Percentiles rank a stretch among this genome's conserved stretches.
These are phyloP conservation scores for Ectropis grisescens DNA, from an alignment of 1,140 invertebrate genomes.

Conservation along the genomic window DNA sequence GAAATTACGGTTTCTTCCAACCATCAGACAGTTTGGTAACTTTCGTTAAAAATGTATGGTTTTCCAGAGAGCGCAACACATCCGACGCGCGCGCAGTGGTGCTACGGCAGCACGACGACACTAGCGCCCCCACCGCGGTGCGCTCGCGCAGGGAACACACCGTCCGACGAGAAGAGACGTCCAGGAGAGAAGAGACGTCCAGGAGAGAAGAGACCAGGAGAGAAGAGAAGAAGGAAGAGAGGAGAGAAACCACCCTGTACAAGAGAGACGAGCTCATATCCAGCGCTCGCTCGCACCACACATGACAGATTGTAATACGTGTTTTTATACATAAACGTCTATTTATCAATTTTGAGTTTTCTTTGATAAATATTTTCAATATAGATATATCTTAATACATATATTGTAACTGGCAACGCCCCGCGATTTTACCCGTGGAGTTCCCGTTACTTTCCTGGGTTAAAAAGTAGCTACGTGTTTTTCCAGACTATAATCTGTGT, in stretches of 20 bases:
- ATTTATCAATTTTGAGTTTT: conserved; percentile 38
- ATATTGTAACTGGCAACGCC: too few relatives aligned
- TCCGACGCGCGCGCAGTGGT: conserved; percentile 52
- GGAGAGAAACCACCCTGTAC: conserved; percentile 72
- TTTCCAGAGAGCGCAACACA: conserved; percentile 59
- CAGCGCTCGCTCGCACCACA: conserved; percentile 73
- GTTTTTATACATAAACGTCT: conserved; percentile 62
- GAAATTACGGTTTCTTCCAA: too few relatives aligned
- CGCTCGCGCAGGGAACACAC: conserved; percentile 19
- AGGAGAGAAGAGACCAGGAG: conserved; percentile 50
- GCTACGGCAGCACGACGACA: conserved; percentile 53
- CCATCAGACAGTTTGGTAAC: too few relatives aligned
- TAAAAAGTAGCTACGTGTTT: too few relatives aligned
- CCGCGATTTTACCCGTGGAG: too few relatives aligned
- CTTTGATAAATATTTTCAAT: conserved; percentile 6
- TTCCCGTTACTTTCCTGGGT: too few relatives aligned
- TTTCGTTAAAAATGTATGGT: too few relatives aligned
- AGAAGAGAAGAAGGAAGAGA: conserved; percentile 33
- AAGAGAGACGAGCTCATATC: conserved; percentile 86
- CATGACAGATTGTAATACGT: conserved; percentile 41
- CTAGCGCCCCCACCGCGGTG: conserved; percentile 54
- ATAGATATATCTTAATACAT: too few relatives aligned
- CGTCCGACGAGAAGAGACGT: conserved; percentile 13
- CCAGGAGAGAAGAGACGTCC: conserved; percentile 26
- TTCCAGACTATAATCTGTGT: too few relatives aligned